Conservation (phyloP, 92 coral and sea anemone genomes). For the Palythoa grandis region DNA sequence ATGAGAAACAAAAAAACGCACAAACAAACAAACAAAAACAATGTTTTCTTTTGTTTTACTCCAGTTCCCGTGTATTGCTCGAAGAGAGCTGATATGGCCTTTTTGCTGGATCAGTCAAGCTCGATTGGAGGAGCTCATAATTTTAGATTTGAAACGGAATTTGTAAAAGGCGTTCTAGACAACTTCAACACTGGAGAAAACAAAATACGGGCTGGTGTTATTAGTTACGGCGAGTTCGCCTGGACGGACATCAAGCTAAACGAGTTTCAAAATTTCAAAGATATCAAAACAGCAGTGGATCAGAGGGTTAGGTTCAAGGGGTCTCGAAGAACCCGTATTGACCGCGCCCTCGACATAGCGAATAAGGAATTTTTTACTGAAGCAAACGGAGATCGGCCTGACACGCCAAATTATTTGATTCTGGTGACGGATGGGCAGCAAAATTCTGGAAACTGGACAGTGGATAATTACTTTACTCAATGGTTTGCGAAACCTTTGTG, state of each 20-base stretch:
- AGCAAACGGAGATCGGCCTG: slow-evolving; percentile 13
- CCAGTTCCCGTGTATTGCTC: background rate
- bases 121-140: background rate
- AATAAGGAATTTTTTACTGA: background rate
- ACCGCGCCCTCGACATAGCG: slow-evolving; percentile 2
- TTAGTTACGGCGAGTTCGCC: background rate
- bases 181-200: background rate
- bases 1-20: too few species aligned
- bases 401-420: slow-evolving; percentile 6
- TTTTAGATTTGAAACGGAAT: slow-evolving; percentile 9
- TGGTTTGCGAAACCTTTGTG: slow-evolving; percentile 18
- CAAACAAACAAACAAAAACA: too few species aligned
- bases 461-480: background rate
- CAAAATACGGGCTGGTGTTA: slow-evolving; percentile 10
- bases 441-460: background rate
- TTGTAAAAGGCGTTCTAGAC: slow-evolving; percentile 16
- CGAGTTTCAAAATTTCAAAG: background rate
- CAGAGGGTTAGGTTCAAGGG: background rate
- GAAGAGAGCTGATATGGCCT: background rate
- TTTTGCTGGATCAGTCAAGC: slow-evolving; percentile 9
- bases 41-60: background rate
- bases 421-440: slow-evolving; percentile 19
- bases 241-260: background rate
- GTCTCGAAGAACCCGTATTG: background rate
- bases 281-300: slow-evolving; percentile 5